These are phyloP conservation scores for Euphydryas editha DNA, from an alignment of 2,888 invertebrate genomes.

Conservation along the genomic window DNA sequence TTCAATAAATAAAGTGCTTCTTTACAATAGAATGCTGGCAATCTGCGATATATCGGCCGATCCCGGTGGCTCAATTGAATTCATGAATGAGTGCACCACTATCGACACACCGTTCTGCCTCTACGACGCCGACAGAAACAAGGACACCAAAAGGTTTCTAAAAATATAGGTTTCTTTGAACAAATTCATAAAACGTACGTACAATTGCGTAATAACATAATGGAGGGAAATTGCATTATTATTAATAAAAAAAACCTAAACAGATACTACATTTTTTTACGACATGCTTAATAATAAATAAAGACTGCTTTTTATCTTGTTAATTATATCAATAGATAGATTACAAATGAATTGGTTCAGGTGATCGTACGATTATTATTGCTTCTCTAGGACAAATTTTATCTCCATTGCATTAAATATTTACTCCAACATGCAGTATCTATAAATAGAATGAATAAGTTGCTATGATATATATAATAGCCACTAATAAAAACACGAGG, in stretches of 20 bases:
- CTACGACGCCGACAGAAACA: constrained; percentile 99
- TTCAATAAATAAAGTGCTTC: too few species aligned
- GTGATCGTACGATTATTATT: constrained; percentile 14
- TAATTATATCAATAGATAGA: constrained; percentile 1
- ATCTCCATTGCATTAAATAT: constrained; percentile 3
- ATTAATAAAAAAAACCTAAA: too few species aligned
- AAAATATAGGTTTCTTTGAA: background rate
- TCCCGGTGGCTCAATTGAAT: constrained; percentile 99
- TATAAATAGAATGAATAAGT: constrained; percentile 3
- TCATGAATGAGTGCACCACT: constrained; percentile 99
- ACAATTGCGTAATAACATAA: too few species aligned
- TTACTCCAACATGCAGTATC: background rate
- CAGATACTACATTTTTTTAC: too few species aligned
- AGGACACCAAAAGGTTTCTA: constrained; percentile 94
- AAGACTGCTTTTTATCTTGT: background rate
- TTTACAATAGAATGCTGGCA: constrained; percentile 88
- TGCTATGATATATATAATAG: constrained; percentile 1
- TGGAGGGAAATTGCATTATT: too few species aligned
- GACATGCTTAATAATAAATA: background rate
- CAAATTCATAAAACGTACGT: background rate
- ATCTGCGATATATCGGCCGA: constrained; percentile 99
- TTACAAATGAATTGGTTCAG: constrained; percentile 4
- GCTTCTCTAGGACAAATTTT: constrained; percentile 5
- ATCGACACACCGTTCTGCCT: constrained; percentile 99
- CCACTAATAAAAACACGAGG: background rate